Base-by-base conservation (phyloP, 2,113 vertebrate species). In the Corvus moneduloides region DNA sequence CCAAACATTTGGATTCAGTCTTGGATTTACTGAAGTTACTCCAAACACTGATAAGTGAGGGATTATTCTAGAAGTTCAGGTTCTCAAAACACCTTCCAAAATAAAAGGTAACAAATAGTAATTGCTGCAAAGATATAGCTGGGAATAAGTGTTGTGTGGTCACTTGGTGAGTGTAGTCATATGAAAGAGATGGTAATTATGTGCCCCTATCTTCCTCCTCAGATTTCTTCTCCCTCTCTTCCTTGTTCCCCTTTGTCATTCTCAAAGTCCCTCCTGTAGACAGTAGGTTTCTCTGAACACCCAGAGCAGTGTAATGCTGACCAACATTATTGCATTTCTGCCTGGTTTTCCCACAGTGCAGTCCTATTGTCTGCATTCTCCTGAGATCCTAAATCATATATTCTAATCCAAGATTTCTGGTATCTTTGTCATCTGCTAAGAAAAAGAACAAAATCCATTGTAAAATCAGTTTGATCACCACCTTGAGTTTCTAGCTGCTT, bases 391-490 rank as follows among this genome's bases (percentile, higher is more conserved):
- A 75, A 71, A 71, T 69, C 7, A 6, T 67, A 8, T 48, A 10
- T 55, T 81, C 91, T 78, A 89, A 84, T 87, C 64, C 48, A 63
- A 78, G 64, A 87, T 75, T 94, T 72, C 35, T 87, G 61, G 30
- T 39, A 68, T 67, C 44, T 48, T 43, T 93, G 35, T 81, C 32
- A 59, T 63, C 64, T 84, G 16, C 64, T 81, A 75, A 59, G 39
- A 62, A 71, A 67, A 90, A 74, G 16, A 87, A 77, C 24, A 94
- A 77, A 78, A 89, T 90, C 35, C 72, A 21, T 77, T 74, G n/a
- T 80, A 95, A 92, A 89, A 94, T 90, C 73, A 73, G 66, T 82
- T 94, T 82, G 62, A 89, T 91, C 74, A 83, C 13, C 22, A 79
- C 49, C n/a, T 64, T 89, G 59, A 94, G 37, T 73, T 91, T 82